Base-by-base conservation (phyloP, 2,888 invertebrate species). In the Beris chalybata region DNA sequence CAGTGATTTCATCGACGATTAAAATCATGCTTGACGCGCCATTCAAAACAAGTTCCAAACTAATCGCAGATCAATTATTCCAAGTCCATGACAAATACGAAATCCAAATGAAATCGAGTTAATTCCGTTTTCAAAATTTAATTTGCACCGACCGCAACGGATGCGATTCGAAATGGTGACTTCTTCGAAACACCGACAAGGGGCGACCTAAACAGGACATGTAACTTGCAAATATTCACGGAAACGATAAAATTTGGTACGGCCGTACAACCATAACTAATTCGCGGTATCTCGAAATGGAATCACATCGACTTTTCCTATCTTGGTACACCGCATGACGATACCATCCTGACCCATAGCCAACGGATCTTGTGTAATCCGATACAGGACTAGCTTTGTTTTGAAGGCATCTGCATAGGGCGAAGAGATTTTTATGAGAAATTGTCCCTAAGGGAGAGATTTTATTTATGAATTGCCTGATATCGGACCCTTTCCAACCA, bases 91-190 rank as follows among this genome's bases (percentile, higher is more conserved):
- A 43, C 56, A n/a, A 38, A 56, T 44, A 11, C n/a, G 6, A 13
- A 56, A 56, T 32, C 12, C 56, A 56, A 56, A 56, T 38, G 43
- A 5, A 43, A 56, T 56, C 15, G 15, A 47, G 31, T 47, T 22
- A 12, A 45, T n/a, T 59, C 31, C 47, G 15, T 59, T 22, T 47
- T 15, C 29, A 12, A 64, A 64, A 64, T 64, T 64, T 43, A 64
- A 64, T 64, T 64, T 65, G 30, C 56, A 55, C 56, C 56, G 22
- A 65, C 30, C 64, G 29, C 55, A 55, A n/a, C 56, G 43, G 32
- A 65, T 54, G 4, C 31, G 38, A 65, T 65, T 65, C 48, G 43
- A 15, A 45, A 54, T 30, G 64, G 44, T 64, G 43, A 44, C 63
- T 63, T 63, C 53, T 38, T 31, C 52, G 13, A 9, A 38, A 52